Conservation (phyloP, 2,888 invertebrate genomes). For the Zaprionus bogoriensis region DNA sequence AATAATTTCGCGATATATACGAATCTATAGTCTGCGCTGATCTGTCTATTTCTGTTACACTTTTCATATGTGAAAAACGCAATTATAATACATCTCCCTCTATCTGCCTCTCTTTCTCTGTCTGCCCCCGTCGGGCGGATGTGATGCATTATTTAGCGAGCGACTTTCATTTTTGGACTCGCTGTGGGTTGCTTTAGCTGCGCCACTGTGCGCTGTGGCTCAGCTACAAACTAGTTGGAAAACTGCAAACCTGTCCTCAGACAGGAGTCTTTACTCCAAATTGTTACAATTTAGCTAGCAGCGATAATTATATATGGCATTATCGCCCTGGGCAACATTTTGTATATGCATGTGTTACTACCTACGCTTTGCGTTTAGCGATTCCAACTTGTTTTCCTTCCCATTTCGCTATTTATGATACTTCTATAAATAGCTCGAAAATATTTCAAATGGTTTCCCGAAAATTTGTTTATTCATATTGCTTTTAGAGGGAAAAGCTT, state of each 20-base stretch:
- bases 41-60: slow-evolving; percentile 45
- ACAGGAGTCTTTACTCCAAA: slow-evolving; percentile 7
- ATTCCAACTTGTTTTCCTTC: not conserved
- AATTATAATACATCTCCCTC: slow-evolving; percentile 22
- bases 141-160: slow-evolving; percentile 50
- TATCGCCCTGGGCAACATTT: not conserved
- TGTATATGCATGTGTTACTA: not conserved
- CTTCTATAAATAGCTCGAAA: not conserved
- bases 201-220: not conserved
- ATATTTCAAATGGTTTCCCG: not conserved
- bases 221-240: slow-evolving; percentile 25
- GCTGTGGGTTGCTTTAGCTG: slow-evolving; percentile 9
- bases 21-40: not conserved
- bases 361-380: not conserved
- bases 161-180: slow-evolving; percentile 46
- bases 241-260: slow-evolving; percentile 3
- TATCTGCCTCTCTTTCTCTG: not conserved
- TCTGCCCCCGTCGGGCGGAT: slow-evolving; percentile 36
- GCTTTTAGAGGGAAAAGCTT: not conserved
- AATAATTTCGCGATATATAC: slow-evolving; percentile 8
- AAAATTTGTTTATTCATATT: not conserved
- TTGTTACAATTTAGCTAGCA: slow-evolving; percentile 5
- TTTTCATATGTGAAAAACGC: slow-evolving; percentile 22
- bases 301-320: not conserved
- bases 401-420: not conserved